Percentiles rank a stretch among this genome's conserved stretches.
Conservation (phyloP, 2,797 vertebrate species). For the Smutsia gigantea region DNA sequence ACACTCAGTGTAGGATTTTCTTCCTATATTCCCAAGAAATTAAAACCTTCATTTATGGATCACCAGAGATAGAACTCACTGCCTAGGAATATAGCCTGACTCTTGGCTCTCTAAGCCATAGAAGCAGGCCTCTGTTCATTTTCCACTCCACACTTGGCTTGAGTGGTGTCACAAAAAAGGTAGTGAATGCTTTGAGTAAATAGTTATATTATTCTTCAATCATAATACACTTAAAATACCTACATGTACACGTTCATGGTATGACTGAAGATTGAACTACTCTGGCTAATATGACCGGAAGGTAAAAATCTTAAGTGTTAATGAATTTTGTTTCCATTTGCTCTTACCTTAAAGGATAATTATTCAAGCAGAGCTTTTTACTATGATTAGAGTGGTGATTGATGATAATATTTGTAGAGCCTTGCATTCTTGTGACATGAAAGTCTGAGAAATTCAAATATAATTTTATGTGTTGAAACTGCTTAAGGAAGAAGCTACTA, state of each 20-base stretch:
- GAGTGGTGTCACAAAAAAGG: neutral
- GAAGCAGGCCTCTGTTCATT: neutral
- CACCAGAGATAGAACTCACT: neutral
- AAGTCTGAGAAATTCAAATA: constrained; percentile 38
- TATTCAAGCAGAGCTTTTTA: neutral
- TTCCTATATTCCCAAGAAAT: neutral
- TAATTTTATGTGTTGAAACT: constrained; percentile 50
- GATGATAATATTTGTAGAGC: constrained; percentile 45
- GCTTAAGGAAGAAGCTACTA: constrained; percentile 1
- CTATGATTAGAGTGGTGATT: neutral
- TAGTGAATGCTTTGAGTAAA: neutral
- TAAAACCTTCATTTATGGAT: neutral
- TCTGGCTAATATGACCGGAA: neutral
- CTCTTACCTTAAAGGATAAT: constrained; percentile 32
- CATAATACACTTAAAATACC: neutral
- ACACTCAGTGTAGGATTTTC: neutral
- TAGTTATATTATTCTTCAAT: neutral
- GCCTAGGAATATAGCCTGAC: neutral
- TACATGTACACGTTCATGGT: neutral
- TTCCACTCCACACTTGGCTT: neutral
- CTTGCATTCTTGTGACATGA: neutral
- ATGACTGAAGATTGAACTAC: neutral
- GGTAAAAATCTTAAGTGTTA: constrained; percentile 29
- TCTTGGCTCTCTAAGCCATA: neutral
- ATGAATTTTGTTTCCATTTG: constrained; percentile 47